Evolutionary conservation across 2,113 vertebrate species (phyloP).

Genomic region (Budorcas taxicolor): DNA sequence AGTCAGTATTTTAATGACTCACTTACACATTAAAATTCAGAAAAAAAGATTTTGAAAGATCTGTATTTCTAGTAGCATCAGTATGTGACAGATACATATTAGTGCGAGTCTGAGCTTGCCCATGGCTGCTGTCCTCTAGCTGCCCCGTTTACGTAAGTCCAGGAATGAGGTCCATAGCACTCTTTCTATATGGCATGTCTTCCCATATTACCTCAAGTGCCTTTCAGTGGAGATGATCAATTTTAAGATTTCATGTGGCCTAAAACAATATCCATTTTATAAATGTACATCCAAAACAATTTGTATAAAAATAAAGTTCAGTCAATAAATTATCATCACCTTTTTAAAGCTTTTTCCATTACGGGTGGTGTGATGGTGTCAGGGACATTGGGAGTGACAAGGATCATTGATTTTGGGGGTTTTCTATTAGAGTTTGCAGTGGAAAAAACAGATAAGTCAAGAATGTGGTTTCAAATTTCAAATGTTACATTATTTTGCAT

Average conservation of each 20-base stretch:
- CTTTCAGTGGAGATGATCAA: not conserved
- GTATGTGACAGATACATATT: not conserved
- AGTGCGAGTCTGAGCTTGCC: not conserved
- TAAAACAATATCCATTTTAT: not conserved
- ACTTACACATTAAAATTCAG: not conserved
- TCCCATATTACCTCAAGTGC: not conserved
- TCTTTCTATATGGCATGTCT: not conserved
- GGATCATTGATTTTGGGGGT: not conserved
- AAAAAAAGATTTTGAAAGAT: not conserved
- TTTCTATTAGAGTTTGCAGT: not conserved
- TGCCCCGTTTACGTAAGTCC: not conserved
- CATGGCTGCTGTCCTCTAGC: not conserved
- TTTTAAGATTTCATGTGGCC: not conserved
- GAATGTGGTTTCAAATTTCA: not conserved
- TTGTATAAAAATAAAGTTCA: not conserved
- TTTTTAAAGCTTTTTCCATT: not conserved
- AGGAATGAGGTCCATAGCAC: not conserved
- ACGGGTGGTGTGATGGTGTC: not conserved
- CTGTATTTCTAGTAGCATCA: not conserved
- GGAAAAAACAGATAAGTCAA: not conserved
- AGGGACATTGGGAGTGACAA: not conserved
- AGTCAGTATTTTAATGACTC: not conserved
- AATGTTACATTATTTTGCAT: not conserved
- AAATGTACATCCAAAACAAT: not conserved
- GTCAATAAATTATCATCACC: not conserved